Base-by-base conservation (phyloP, 2,797 vertebrate genomes). In the Malurus leucopterus region DNA sequence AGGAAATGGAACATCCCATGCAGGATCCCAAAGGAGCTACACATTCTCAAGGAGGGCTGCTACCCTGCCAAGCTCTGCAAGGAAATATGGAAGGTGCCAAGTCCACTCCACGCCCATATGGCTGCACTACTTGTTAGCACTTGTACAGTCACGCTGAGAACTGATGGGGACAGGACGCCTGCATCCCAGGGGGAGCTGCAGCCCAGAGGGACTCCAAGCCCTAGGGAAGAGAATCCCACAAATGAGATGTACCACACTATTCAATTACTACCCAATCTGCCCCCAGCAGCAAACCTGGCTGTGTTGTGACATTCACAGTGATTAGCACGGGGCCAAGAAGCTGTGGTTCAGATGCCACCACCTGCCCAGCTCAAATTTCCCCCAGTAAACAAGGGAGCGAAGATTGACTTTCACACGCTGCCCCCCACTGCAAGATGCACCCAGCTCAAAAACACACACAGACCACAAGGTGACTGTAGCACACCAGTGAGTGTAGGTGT, bases 371-470 rank as follows among this genome's bases (percentile, higher is more conserved):
- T 95, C 82, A n/a, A n/a, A 64, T 95, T 95, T 89, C 94, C 58
- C 55, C 58, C 61, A 50, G 51, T 65, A 93, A 95, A 88, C 29
- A 76, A 44, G 47, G 1, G 8, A 82, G 58, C 0, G 0, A 34
- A 71, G 79, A 38, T 81, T 9, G 1, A 22, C 32, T 62, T 73
- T 69, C 7, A 8, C 32, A 61, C 0, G 0, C 44, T 5, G 17
- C 4, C 4, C n/a, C 53, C 8, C 5, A 36, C 36, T 36, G 36
- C 36, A 2, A 7, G 26, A 32, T 10, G 17, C 26, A 62, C n/a
- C 24, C 40, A 44, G 36, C n/a, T 43, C 9, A 0, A 29, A 47
- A 57, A 40, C 0, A 0, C 1, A 12, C 38, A 32, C 0, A 0
- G 38, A 50, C 13, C 27, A 8, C 67, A 19, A n/a, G 55, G 32